phyloP scores from a whole-genome alignment of 2,888 invertebrate genomes.

The Andrena minutula region DNA sequence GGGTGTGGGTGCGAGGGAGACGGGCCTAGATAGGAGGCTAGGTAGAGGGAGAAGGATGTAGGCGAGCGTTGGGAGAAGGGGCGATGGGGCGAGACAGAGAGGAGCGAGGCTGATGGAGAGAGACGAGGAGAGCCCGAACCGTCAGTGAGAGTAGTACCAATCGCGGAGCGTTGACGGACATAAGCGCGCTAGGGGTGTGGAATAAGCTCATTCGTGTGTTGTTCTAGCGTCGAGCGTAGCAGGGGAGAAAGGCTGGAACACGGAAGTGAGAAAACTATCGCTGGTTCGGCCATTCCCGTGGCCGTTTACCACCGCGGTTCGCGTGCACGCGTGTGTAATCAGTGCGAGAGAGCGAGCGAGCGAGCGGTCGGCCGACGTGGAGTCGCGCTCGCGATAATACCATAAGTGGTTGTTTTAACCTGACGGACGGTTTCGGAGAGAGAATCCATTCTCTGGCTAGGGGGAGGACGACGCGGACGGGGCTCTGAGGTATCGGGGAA shows the following conservation, averaged over 20 bases:
- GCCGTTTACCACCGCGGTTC: conserved; percentile 41
- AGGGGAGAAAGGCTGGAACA: conserved; percentile 43
- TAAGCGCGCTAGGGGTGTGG: conserved; percentile 72
- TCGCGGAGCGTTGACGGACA: conserved; percentile 69
- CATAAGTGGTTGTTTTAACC: conserved; percentile 51
- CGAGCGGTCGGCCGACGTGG: neutral
- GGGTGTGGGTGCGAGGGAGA: conserved; percentile 8
- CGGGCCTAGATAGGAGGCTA: conserved; percentile 10
- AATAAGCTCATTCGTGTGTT: conserved; percentile 70
- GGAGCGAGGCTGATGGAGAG: conserved; percentile 47
- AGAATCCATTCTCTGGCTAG: conserved; percentile 22
- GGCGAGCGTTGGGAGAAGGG: conserved; percentile 22
- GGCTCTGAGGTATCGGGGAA: neutral
- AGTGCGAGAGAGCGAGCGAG: conserved; percentile 44
- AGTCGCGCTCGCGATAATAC: conserved; percentile 39
- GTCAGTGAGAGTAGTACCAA: conserved; percentile 72
- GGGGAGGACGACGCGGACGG: conserved; percentile 4
- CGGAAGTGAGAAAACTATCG: conserved; percentile 57
- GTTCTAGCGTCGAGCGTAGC: conserved; percentile 63
- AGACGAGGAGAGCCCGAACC: conserved; percentile 45
- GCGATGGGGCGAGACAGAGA: conserved; percentile 21
- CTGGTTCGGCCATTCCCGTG: conserved; percentile 39
- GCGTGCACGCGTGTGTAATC: conserved; percentile 55
- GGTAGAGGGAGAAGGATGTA: conserved; percentile 57
- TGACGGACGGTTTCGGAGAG: neutral